Percentiles rank a stretch among this genome's conserved stretches.
Evolutionary conservation across 2,888 invertebrate genomes (phyloP).

Genomic region (Brenthis ino): DNA sequence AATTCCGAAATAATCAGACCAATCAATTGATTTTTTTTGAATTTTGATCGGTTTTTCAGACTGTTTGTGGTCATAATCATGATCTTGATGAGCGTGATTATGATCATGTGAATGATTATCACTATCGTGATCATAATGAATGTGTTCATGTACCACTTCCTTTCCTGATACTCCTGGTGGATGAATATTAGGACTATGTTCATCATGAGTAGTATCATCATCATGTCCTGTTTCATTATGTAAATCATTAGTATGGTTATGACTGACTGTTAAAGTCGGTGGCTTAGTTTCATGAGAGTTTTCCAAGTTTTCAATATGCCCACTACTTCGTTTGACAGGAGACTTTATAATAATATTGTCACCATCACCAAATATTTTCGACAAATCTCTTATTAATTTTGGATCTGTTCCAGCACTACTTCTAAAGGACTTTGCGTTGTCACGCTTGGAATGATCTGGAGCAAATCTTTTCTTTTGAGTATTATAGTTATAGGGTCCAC

Average conservation of each 20-base stretch:
- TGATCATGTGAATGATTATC: constrained; percentile 36
- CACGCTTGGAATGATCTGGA: constrained; percentile 60
- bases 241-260: constrained; percentile 59
- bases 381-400: constrained; percentile 86
- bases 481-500: constrained; percentile 61
- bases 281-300: constrained; percentile 66
- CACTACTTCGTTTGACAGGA: constrained; percentile 79
- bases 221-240: constrained; percentile 50
- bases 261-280: constrained; percentile 58
- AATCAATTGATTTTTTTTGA: constrained; percentile 91
- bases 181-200: constrained; percentile 49
- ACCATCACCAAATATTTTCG: constrained; percentile 84
- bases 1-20: constrained; percentile 94
- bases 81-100: constrained; percentile 43
- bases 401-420: constrained; percentile 85
- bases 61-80: constrained; percentile 47
- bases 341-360: constrained; percentile 69
- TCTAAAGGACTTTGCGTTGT: constrained; percentile 61
- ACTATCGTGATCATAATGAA: constrained; percentile 39
- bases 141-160: constrained; percentile 47
- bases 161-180: constrained; percentile 37
- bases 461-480: constrained; percentile 62
- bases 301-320: constrained; percentile 53
- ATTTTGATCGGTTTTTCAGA: constrained; percentile 78
- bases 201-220: constrained; percentile 65